Base-by-base conservation (phyloP, 2,113 vertebrate genomes). In the Myiagra hebetior region DNA sequence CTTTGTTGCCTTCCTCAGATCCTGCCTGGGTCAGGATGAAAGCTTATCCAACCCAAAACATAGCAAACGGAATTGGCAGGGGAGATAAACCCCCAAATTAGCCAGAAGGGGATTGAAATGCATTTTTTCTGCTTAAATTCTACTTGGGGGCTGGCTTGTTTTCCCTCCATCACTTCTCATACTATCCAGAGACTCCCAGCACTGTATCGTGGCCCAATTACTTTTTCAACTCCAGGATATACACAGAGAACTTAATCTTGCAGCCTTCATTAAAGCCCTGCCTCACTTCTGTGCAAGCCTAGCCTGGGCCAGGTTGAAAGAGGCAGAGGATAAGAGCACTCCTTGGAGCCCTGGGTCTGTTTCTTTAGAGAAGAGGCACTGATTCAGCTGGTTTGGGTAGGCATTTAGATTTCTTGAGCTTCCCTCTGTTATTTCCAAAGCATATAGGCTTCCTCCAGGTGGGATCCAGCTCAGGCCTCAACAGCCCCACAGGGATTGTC, bases 41-140 rank as follows among this genome's bases (percentile, higher is more conserved):
- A 94, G 81, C 62, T 64, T 9, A 39, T 60, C 65, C 89, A 82
- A 73, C 69, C 49, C 78, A 33, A 64, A 75, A 55, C 65, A 53
- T 0, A 0, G 67, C 67, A 83, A 46, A 62, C 8, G 2, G 65
- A 67, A 89, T 18, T 6, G 0, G 49, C 0, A 0, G 26, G 41
- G 65, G 81, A 85, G 49, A 91, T 46, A 93, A 96, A 60, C n/a
- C 89, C 69, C 64, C 57, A 72, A 85, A 95, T 67, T 49, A 87
- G 78, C 77, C 69, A 75, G 64, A 42, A 89, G 12, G 49, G 44
- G 30, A 62, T 9, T 20, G 33, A 91, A 90, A 87, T 55, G 65
- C 62, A 39, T 65, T 83, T 89, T 49, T 68, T 83, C 84, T 91
- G 81, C 74, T 94, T 70, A 37, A 73, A 83, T 80, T 73, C 88